phyloP scores from a whole-genome alignment of 2,797 vertebrate genomes.

The Aphelocoma californica region DNA sequence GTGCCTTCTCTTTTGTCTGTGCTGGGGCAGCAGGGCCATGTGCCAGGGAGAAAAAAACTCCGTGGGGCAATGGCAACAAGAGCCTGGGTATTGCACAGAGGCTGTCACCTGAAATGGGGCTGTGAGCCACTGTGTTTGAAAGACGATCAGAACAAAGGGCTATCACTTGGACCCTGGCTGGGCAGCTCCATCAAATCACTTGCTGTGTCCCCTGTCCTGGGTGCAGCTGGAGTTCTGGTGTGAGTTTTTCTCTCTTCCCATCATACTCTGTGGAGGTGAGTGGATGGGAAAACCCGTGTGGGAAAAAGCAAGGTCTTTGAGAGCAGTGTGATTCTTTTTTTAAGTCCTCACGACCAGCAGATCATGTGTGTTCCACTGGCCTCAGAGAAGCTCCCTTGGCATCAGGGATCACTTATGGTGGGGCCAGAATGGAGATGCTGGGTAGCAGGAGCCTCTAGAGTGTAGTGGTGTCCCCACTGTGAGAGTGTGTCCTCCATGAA shows the following conservation, averaged over 20 bases:
- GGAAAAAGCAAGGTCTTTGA: background rate
- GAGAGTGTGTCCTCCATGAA: background rate
- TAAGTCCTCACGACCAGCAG: background rate
- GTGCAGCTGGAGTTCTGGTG: background rate
- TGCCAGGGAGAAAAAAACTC: background rate
- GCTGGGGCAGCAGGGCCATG: background rate
- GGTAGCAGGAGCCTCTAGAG: background rate
- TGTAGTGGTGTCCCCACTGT: fast-evolving
- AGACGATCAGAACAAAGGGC: background rate
- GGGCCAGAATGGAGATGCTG: background rate
- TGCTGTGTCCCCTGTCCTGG: background rate
- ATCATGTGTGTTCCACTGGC: too few relatives aligned
- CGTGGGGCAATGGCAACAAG: fast-evolving
- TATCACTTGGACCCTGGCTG: background rate
- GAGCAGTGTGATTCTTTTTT: background rate
- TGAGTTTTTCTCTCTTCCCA: background rate
- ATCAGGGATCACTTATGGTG: background rate
- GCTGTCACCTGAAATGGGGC: background rate
- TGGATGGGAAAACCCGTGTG: background rate
- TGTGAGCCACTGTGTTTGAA: background rate
- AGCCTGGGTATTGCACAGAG: background rate
- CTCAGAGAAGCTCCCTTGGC: background rate
- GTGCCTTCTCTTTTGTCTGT: background rate
- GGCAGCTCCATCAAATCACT: background rate
- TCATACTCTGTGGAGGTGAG: background rate